Evolutionary conservation across 2,113 vertebrate species (phyloP).

Genomic region (Canis aureus): DNA sequence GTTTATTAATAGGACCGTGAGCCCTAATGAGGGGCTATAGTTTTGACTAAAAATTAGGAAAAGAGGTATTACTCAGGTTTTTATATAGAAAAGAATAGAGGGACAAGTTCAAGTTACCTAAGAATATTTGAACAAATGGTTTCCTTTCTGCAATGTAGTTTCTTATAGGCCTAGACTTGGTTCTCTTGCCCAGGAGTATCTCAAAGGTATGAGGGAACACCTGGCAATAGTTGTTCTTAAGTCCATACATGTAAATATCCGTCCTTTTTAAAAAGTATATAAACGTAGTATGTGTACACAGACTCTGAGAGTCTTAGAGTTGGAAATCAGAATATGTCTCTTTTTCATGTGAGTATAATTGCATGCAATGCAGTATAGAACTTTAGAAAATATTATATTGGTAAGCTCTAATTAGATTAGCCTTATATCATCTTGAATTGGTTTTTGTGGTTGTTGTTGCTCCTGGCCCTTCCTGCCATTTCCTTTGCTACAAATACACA

Average conservation of each 20-base stretch:
- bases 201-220: not conserved
- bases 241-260: not conserved
- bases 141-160: not conserved
- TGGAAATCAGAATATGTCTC: not conserved
- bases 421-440: slow-evolving; percentile 1
- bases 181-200: not conserved
- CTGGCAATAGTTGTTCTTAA: not conserved
- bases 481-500: slow-evolving; percentile 76
- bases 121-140: not conserved
- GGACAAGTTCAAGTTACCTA: not conserved
- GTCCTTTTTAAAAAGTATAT: not conserved
- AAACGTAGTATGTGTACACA: not conserved
- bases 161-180: not conserved
- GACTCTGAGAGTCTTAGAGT: not conserved
- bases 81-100: not conserved
- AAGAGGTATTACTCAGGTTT: not conserved
- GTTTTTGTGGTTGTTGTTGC: not conserved
- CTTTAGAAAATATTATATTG: slow-evolving; percentile 46
- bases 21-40: not conserved
- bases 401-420: not conserved
- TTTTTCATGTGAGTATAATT: slow-evolving; percentile 17
- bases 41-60: not conserved
- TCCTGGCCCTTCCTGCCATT: slow-evolving; percentile 57
- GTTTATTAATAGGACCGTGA: not conserved
- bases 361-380: not conserved